Percentiles rank a stretch among this genome's conserved stretches.
Conservation (phyloP, 1,140 invertebrate species). For the Himalopsyche phryganea region DNA sequence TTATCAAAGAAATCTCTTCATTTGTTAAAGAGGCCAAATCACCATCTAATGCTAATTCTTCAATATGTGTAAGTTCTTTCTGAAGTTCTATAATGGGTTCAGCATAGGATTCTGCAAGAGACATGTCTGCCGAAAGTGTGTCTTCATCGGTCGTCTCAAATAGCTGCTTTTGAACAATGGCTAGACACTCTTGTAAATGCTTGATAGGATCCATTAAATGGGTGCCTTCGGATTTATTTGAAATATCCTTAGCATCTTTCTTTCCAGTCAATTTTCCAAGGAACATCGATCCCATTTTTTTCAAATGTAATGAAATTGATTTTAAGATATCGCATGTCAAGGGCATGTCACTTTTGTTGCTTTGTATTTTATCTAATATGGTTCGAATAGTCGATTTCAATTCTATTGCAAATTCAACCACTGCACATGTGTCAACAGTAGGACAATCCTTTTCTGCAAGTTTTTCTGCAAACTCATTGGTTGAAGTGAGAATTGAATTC, state of each 20-base stretch:
- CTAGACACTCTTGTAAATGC: slow-evolving; percentile 30
- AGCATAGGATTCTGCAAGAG: slow-evolving; percentile 29
- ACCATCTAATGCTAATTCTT: slow-evolving; percentile 18
- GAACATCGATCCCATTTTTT: slow-evolving; percentile 10
- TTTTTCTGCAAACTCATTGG: neutral
- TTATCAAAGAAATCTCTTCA: slow-evolving; percentile 15
- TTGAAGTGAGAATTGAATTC: neutral
- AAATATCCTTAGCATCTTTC: neutral
- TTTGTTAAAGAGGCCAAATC: slow-evolving; percentile 13
- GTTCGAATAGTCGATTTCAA: too few relatives aligned
- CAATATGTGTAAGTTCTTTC: slow-evolving; percentile 22
- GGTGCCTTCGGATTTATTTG: slow-evolving; percentile 13
- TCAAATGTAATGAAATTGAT: slow-evolving; percentile 19
- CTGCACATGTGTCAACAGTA: neutral
- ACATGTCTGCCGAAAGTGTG: slow-evolving; percentile 29
- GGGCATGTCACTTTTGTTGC: too few relatives aligned
- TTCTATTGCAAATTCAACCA: neutral
- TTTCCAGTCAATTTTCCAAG: slow-evolving; percentile 1
- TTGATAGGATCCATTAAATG: slow-evolving; percentile 25
- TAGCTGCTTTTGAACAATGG: slow-evolving; percentile 32
- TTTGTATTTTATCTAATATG: too few relatives aligned
- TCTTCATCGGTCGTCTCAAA: slow-evolving; percentile 30
- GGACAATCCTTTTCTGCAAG: slow-evolving; percentile 1
- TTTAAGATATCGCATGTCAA: slow-evolving; percentile 20
- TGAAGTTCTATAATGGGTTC: slow-evolving; percentile 31